Conservation (phyloP, 2,888 invertebrate species). For the Cantharis nigra region DNA sequence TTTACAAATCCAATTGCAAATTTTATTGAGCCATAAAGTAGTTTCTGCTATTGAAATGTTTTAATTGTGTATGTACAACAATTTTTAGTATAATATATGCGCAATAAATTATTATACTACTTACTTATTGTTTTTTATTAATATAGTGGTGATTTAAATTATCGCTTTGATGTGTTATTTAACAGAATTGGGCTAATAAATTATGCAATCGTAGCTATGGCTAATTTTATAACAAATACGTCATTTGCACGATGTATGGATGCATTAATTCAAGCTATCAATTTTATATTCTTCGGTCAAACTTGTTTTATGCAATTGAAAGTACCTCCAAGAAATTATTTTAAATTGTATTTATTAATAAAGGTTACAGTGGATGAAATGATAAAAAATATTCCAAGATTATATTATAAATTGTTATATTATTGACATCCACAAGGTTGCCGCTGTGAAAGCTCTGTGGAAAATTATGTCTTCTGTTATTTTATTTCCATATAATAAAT, state of each 20-base stretch:
- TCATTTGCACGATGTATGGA: neutral
- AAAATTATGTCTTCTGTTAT: neutral
- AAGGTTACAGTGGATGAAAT: neutral
- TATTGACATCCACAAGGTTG: neutral
- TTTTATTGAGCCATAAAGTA: neutral
- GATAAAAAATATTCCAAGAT: neutral
- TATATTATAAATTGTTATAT: neutral
- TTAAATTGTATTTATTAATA: neutral
- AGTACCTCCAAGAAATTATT: neutral
- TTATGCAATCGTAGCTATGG: neutral
- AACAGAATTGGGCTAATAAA: neutral
- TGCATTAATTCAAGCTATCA: neutral
- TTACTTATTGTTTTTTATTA: neutral
- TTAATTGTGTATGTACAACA: neutral
- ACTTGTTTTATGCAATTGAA: neutral
- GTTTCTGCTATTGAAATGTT: neutral
- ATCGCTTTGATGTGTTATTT: neutral
- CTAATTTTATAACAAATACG: neutral
- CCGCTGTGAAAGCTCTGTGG: neutral
- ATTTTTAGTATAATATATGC: neutral
- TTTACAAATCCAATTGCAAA: neutral
- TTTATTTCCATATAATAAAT: neutral
- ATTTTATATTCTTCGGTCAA: neutral
- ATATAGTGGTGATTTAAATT: neutral
- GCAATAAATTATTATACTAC: neutral